A percentile compares a stretch with the other conserved stretches of the same genome.
Conservation (phyloP, 2,888 invertebrate genomes). For the Eristalinus aeneus region DNA sequence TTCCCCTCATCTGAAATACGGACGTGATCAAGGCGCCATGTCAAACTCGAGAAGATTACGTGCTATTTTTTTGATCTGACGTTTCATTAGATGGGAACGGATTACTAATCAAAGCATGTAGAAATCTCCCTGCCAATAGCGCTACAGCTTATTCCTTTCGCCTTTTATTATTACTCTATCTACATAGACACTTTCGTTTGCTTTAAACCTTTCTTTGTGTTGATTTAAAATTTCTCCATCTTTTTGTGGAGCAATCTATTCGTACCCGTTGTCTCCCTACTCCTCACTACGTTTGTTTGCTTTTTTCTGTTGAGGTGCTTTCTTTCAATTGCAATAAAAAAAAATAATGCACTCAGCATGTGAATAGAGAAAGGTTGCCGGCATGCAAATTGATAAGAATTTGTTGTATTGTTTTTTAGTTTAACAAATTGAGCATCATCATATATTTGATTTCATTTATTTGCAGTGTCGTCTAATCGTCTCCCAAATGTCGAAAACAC, state of each 20-base stretch:
- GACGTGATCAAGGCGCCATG: not conserved
- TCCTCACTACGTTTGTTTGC: not conserved
- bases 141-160: not conserved
- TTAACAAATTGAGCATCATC: not conserved
- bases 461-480: slow-evolving; percentile 97
- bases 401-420: not conserved
- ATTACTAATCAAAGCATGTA: not conserved
- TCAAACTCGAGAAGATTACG: not conserved
- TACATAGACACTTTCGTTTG: not conserved
- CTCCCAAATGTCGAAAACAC: slow-evolving; percentile 97
- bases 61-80: not conserved
- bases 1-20: not conserved
- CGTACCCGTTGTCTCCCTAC: not conserved
- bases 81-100: not conserved
- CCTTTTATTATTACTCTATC: not conserved
- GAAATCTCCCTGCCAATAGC: not conserved
- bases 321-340: not conserved
- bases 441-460: slow-evolving; percentile 67
- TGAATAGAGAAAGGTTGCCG: not conserved
- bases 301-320: not conserved
- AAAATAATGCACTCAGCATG: not conserved
- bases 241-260: not conserved
- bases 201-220: not conserved
- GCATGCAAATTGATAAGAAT: not conserved
- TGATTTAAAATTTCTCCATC: not conserved